A percentile compares a stretch with the other conserved stretches of the same genome.
phyloP scores from a whole-genome alignment of 2,888 invertebrate species.

The Epistrophella euchroma region DNA sequence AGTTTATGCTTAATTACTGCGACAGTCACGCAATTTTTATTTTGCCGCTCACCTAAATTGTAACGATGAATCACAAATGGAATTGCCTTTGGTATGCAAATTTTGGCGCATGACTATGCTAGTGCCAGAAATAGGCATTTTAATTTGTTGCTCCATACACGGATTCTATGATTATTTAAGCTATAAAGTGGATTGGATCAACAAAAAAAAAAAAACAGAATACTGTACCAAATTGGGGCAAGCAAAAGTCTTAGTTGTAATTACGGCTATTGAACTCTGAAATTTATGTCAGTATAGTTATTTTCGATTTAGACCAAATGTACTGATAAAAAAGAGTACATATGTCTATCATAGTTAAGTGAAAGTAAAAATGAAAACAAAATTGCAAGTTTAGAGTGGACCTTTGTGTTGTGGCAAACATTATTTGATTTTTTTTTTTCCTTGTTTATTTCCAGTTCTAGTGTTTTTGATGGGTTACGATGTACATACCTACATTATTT shows the following conservation, averaged over 20 bases:
- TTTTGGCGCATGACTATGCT: constrained; percentile 55
- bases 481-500: no score
- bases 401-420: background rate
- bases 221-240: constrained; percentile 24
- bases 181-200: background rate
- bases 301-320: constrained; percentile 14
- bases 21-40: constrained; percentile 62
- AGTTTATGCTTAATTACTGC: constrained; percentile 65
- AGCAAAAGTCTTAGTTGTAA: background rate
- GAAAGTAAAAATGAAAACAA: background rate
- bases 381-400: background rate
- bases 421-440: background rate
- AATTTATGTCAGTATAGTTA: constrained; percentile 16
- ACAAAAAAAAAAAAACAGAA: background rate
- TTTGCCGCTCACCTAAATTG: constrained; percentile 17
- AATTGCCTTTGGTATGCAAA: constrained; percentile 49
- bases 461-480: background rate
- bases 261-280: constrained; percentile 28
- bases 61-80: constrained; percentile 53
- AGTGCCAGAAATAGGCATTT: constrained; percentile 43
- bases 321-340: background rate
- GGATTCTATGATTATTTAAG: background rate
- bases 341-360: background rate
- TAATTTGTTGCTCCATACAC: constrained; percentile 29
- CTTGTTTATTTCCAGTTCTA: background rate